phyloP scores from a whole-genome alignment of 2,797 vertebrate genomes.

The Thunnus albacares region DNA sequence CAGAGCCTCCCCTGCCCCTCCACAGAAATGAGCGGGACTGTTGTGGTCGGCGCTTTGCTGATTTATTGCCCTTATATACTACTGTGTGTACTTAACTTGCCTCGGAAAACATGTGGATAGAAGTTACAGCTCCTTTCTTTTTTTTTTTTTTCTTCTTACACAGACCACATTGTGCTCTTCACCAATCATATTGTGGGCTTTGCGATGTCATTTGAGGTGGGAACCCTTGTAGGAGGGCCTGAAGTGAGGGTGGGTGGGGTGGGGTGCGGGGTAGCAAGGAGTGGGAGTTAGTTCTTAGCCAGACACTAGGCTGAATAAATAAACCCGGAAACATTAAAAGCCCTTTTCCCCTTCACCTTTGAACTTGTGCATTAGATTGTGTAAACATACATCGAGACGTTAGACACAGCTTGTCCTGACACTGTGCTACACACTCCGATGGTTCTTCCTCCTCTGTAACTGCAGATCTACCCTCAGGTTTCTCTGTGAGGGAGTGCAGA shows the following conservation, averaged over 20 bases:
- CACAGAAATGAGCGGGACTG: constrained; percentile 58
- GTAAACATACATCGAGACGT: constrained; percentile 84
- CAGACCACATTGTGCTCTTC: constrained; percentile 74
- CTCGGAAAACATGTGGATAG: constrained; percentile 69
- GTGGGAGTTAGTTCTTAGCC: constrained; percentile 80
- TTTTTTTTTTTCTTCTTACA: constrained; percentile 39
- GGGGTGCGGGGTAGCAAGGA: constrained; percentile 9
- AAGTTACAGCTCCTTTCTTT: constrained; percentile 61
- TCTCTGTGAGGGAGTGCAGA: constrained; percentile 50
- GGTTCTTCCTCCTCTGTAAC: constrained; percentile 57
- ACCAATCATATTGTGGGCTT: constrained; percentile 62
- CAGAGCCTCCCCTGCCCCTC: constrained; percentile 29
- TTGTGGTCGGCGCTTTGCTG: constrained; percentile 69
- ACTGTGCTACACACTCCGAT: constrained; percentile 72
- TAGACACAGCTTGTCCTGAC: constrained; percentile 81
- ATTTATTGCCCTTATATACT: constrained; percentile 76
- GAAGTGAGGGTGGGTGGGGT: constrained; percentile 31
- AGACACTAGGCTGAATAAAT: constrained; percentile 88
- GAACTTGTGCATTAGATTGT: constrained; percentile 87
- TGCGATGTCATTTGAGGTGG: constrained; percentile 77
- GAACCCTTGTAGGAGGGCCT: constrained; percentile 63
- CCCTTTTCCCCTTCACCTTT: constrained; percentile 87
- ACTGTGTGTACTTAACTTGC: constrained; percentile 74
- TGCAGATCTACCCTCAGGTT: constrained; percentile 39
- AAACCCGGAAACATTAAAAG: constrained; percentile 89